These are phyloP conservation scores for Himalopsyche phryganea DNA, from an alignment of 1,140 invertebrate species.

Conservation along the genomic window DNA sequence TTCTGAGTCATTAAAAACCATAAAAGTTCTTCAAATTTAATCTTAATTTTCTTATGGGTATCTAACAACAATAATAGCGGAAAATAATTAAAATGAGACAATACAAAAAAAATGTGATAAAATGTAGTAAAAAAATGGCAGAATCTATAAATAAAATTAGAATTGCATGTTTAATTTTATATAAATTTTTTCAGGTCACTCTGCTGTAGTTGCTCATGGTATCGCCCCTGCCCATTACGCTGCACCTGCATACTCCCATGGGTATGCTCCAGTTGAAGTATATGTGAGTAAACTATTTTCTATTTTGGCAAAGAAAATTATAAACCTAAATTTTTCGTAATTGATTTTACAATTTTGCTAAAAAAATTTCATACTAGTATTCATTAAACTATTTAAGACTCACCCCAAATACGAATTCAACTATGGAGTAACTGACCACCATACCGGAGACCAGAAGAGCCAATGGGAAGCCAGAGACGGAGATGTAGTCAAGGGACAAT, in stretches of 20 bases:
- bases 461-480: constrained; percentile 53
- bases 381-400: constrained; percentile 40
- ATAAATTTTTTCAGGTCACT: constrained; percentile 14
- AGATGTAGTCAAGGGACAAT: constrained; percentile 55
- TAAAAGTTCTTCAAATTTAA: too few species aligned
- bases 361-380: too few species aligned
- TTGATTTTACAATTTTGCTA: too few species aligned
- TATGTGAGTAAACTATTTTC: constrained; percentile 23
- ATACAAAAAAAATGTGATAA: too few species aligned
- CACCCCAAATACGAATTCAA: constrained; percentile 52
- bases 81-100: too few species aligned
- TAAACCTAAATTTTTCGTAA: too few species aligned
- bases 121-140: too few species aligned
- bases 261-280: constrained; percentile 30
- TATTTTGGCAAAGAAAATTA: too few species aligned
- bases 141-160: too few species aligned
- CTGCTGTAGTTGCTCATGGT: constrained; percentile 12
- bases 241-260: constrained; percentile 16
- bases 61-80: too few species aligned
- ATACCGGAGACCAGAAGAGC: constrained; percentile 52
- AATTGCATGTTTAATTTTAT: neutral
- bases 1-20: too few species aligned
- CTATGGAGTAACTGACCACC: constrained; percentile 51
- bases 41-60: too few species aligned
- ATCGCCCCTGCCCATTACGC: constrained; percentile 19